A percentile compares a stretch with the other conserved stretches of the same genome.
Conservation (phyloP, 2,113 vertebrate species). For the Cavia aperea region DNA sequence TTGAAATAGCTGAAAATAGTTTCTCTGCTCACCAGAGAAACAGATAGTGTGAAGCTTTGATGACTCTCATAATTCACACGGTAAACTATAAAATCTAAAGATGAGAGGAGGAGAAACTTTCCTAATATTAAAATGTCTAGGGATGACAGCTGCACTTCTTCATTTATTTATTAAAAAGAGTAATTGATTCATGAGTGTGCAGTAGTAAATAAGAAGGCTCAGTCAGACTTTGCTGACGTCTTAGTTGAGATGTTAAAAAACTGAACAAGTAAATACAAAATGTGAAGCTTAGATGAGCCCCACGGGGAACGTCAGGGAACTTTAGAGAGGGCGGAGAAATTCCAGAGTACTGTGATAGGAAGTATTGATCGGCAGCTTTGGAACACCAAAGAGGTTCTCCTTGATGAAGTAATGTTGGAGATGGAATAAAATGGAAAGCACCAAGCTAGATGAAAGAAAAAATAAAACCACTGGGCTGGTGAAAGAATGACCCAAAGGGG, state of each 20-base stretch:
- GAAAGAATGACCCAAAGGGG: neutral
- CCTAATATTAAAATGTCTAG: neutral
- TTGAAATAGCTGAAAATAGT: slow-evolving; percentile 4
- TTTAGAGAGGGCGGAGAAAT: neutral
- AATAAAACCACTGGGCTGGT: neutral
- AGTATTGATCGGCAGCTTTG: neutral
- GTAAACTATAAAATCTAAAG: neutral
- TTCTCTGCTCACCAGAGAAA: neutral
- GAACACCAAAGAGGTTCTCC: neutral
- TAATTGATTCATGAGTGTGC: neutral
- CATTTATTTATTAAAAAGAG: neutral
- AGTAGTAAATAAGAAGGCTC: neutral
- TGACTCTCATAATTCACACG: neutral
- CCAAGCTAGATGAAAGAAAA: neutral
- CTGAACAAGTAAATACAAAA: slow-evolving; percentile 4
- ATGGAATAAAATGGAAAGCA: neutral
- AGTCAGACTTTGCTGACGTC: neutral
- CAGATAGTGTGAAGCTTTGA: neutral
- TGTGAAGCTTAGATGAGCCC: neutral
- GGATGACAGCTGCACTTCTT: neutral
- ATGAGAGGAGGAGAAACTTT: neutral
- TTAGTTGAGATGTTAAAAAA: neutral
- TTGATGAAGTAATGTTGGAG: neutral
- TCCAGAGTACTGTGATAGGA: neutral
- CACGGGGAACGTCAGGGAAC: neutral